Evolutionary conservation across 2,113 vertebrate genomes (phyloP).

Genomic region (Nycticryphes semicollaris): DNA sequence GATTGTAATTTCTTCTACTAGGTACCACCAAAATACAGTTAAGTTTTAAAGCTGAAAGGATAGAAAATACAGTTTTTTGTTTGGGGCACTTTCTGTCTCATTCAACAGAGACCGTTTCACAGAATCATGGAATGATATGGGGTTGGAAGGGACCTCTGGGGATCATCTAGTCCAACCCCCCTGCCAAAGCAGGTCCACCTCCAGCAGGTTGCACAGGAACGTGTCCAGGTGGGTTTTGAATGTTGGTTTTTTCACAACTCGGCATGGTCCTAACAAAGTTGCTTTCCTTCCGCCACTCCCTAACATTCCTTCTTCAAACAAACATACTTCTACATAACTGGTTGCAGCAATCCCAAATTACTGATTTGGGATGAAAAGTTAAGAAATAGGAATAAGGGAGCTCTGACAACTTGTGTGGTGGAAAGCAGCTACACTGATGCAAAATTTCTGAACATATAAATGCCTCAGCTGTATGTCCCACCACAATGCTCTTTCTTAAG

Average conservation of each 20-base stretch:
- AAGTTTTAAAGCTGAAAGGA: neutral
- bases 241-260: neutral
- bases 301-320: neutral
- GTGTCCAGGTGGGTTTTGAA: no score
- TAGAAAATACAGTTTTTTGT: neutral
- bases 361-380: neutral
- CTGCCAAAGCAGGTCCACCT: no score
- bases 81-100: neutral
- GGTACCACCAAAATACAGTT: neutral
- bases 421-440: neutral
- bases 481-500: neutral
- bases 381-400: neutral
- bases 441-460: neutral
- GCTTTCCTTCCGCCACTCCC: neutral
- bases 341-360: neutral
- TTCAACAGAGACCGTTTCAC: neutral
- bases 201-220: no score
- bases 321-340: neutral
- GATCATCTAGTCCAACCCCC: no score
- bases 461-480: neutral
- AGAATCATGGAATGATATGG: neutral
- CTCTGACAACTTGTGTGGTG: neutral
- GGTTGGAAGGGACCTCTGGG: no score
- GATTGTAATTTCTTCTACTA: neutral
- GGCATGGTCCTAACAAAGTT: neutral